A percentile compares a stretch with the other conserved stretches of the same genome.
phyloP scores from a whole-genome alignment of 1,140 invertebrate species.

The Drosophila gunungcola region DNA sequence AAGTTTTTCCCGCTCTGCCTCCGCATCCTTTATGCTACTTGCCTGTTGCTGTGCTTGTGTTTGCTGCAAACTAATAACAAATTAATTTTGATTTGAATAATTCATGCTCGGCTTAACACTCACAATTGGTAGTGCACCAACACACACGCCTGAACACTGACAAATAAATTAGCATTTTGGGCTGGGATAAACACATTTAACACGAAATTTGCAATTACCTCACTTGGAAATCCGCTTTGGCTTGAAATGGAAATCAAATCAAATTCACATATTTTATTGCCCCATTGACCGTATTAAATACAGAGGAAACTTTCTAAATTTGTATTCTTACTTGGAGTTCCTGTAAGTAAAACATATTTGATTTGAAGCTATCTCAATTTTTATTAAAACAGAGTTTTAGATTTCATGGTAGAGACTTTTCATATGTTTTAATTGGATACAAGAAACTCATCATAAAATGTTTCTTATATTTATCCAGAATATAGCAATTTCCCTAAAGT shows the following conservation, averaged over 20 bases:
- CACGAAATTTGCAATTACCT: conserved; percentile 59
- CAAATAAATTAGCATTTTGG: conserved; percentile 57
- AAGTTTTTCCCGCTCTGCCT: conserved; percentile 4
- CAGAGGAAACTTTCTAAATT: background rate
- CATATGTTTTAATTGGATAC: no score
- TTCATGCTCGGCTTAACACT: conserved; percentile 59
- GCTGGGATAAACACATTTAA: conserved; percentile 61
- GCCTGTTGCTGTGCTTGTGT: conserved; percentile 60
- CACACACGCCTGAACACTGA: conserved; percentile 12
- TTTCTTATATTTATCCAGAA: no score
- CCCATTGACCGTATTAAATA: background rate
- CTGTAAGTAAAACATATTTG: background rate
- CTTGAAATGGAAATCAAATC: conserved; percentile 14
- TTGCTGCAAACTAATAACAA: conserved; percentile 75
- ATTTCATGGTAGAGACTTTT: no score
- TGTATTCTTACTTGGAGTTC: no score
- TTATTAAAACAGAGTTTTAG: no score
- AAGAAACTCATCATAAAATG: no score
- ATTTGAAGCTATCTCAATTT: no score
- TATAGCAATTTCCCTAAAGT: no score
- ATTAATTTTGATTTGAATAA: conserved; percentile 78
- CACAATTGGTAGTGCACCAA: conserved; percentile 16
- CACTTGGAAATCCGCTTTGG: conserved; percentile 17
- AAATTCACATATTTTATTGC: conserved; percentile 1
- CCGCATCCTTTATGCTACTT: background rate